Base-by-base conservation (phyloP, 2,888 invertebrate species). In the Venusia cambrica region DNA sequence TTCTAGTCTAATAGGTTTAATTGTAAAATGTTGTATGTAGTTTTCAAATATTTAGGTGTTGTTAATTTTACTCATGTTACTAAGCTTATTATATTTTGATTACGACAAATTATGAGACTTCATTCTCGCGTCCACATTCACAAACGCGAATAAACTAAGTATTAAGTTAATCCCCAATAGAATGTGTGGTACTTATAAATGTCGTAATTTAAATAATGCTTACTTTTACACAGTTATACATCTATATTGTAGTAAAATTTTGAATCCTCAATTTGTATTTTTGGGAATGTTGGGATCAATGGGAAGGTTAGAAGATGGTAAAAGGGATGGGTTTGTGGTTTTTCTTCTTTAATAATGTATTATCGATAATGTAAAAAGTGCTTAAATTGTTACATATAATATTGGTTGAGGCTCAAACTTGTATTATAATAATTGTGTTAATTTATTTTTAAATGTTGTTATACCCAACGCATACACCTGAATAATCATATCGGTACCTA, bases 1-100 rank as follows among this genome's bases (percentile, higher is more conserved):
- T 70, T 75, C 60, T 73, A 74, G 68, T 68, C 51, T 61, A n/a
- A n/a, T n/a, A n/a, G n/a, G 57, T 56, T 51, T 48, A 3, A 36
- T 24, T 36, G 24, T 36, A 27, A 15, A 27, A 30, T 24, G 5
- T 35, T 36, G 6, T 9, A 24, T 7, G 28, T 32, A 24, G 16
- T 18, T 28, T 20, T 17, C n/a, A 15, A 21, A 19, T 25, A 30
- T 24, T 31, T 30, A 39, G 7, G 17, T 32, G 19, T 38, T n/a
- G 9, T 22, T 29, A 6, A 32, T 28, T 39, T 21, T 11, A 35
- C 30, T 39, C 30, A 27, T 33, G 34, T 34, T 38, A 13, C 5
- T 4, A 25, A 18, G 19, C 21, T 22, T 22, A 16, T 10, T 18
- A 20, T 26, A 8, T 29, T 21, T 21, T 21, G 33, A 38, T 29